Evolutionary conservation across 2,113 vertebrate genomes (phyloP).

Genomic region (Papio anubis): DNA sequence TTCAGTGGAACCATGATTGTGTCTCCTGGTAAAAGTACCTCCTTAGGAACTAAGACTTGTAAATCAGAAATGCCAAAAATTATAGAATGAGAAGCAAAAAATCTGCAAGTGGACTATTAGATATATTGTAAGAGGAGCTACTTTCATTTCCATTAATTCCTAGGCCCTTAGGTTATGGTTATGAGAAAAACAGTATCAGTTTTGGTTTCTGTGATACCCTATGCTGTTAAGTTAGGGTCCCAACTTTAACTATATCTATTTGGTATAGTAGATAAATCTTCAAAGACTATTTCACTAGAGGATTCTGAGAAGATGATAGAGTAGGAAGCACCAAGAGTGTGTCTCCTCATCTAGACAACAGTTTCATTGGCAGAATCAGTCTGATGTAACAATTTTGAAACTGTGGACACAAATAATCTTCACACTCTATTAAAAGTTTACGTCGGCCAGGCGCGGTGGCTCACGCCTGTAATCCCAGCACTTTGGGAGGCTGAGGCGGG

Average conservation of each 20-base stretch:
- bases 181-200: not conserved
- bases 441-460: rapidly evolving
- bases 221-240: not conserved
- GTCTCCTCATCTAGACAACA: not conserved
- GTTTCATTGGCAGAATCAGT: not conserved
- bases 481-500: no score
- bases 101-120: not conserved
- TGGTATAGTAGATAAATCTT: not conserved
- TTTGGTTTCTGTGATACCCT: not conserved
- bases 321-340: not conserved
- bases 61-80: not conserved
- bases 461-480: no score
- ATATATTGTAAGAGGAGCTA: not conserved
- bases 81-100: not conserved
- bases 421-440: not conserved
- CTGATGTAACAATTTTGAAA: not conserved
- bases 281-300: not conserved
- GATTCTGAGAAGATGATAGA: not conserved
- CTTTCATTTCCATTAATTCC: not conserved
- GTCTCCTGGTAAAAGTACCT: not conserved
- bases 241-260: not conserved
- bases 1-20: not conserved
- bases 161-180: not conserved
- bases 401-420: not conserved
- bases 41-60: not conserved